phyloP scores from a whole-genome alignment of 2,888 invertebrate genomes.

The Cataglyphis albicans region DNA sequence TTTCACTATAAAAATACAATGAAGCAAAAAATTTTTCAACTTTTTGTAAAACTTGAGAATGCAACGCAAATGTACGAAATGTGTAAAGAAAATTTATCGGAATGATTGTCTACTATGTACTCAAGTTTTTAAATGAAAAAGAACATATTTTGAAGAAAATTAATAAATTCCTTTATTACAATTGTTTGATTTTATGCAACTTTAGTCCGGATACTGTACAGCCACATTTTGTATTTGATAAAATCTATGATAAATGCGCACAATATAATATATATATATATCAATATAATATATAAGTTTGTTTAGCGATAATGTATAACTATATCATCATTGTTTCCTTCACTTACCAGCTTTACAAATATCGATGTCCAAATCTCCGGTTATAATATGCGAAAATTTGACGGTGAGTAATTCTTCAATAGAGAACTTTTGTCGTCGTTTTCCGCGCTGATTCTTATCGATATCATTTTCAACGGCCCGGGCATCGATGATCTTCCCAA shows the following conservation, averaged over 20 bases:
- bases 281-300: background rate
- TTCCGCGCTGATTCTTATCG: slow-evolving; percentile 43
- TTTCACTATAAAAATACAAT: background rate
- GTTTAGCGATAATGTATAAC: background rate
- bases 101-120: background rate
- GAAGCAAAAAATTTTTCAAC: background rate
- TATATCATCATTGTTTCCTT: background rate
- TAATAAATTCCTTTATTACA: too few relatives aligned
- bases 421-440: slow-evolving; percentile 87
- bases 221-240: too few relatives aligned
- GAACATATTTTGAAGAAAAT: too few relatives aligned
- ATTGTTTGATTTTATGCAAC: too few relatives aligned
- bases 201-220: too few relatives aligned
- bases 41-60: background rate
- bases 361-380: slow-evolving; percentile 93
- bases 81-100: background rate
- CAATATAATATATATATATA: too few relatives aligned
- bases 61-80: background rate
- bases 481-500: slow-evolving; percentile 65
- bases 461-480: slow-evolving; percentile 58
- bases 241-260: background rate
- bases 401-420: slow-evolving; percentile 90
- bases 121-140: background rate
- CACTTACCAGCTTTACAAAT: slow-evolving; percentile 93
- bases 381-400: slow-evolving; percentile 90